Conservation (phyloP, 2,888 invertebrate genomes). For the Drosophila setosimentum region DNA sequence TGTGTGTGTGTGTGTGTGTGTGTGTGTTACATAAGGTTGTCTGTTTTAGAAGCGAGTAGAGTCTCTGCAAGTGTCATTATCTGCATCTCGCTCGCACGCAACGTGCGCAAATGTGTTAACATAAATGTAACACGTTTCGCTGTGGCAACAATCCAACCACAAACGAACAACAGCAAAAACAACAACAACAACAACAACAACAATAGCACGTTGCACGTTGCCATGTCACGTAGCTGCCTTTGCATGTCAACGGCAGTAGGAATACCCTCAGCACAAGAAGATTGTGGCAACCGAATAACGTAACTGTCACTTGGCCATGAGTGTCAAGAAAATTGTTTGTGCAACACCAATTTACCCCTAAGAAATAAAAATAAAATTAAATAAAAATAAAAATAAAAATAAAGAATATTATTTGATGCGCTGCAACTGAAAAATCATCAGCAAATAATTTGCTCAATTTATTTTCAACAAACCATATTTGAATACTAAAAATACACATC, state of each 20-base stretch:
- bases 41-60: constrained; percentile 55
- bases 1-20: constrained; percentile 11
- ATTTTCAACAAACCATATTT: background rate
- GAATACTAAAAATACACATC: background rate
- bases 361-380: background rate
- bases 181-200: constrained; percentile 49
- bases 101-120: constrained; percentile 77
- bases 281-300: constrained; percentile 32
- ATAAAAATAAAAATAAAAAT: background rate
- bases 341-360: background rate
- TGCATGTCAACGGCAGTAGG: constrained; percentile 74
- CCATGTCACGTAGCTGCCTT: constrained; percentile 80
- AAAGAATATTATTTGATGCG: background rate
- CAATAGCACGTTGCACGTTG: constrained; percentile 43
- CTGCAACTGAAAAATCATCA: background rate
- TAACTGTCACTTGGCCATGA: constrained; percentile 46
- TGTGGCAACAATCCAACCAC: constrained; percentile 60
- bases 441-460: constrained; percentile 22
- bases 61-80: constrained; percentile 43
- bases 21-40: constrained; percentile 57
- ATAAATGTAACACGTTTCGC: constrained; percentile 78
- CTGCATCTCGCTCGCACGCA: constrained; percentile 45
- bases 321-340: constrained; percentile 48
- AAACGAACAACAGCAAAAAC: constrained; percentile 29
- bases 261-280: constrained; percentile 10